Percentiles rank a stretch among this genome's conserved stretches.
phyloP scores from a whole-genome alignment of 2,797 vertebrate genomes.

The Lutjanus argentimaculatus region DNA sequence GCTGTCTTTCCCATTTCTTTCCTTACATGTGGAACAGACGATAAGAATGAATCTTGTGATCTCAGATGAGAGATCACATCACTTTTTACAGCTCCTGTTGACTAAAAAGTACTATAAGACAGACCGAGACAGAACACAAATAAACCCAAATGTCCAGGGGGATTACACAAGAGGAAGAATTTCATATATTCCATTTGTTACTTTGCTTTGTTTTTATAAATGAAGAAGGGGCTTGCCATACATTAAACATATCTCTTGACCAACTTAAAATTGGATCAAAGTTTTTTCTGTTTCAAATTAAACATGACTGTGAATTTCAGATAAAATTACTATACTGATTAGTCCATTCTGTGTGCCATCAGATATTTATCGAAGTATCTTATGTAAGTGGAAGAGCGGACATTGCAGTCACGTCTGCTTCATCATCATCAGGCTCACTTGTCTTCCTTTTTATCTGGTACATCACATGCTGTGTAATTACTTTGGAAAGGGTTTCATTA shows the following conservation, averaged over 20 bases:
- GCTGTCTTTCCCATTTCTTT: no score
- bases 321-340: not conserved
- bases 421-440: not conserved
- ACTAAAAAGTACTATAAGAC: no score
- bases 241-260: not conserved
- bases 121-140: not conserved
- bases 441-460: not conserved
- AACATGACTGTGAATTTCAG: not conserved
- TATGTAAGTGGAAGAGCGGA: not conserved
- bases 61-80: no score
- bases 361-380: not conserved
- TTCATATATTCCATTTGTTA: not conserved
- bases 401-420: not conserved
- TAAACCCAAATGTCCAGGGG: not conserved
- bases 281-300: not conserved
- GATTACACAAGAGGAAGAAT: not conserved
- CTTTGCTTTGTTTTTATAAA: constrained; percentile 4
- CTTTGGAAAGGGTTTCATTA: constrained; percentile 1
- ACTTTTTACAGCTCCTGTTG: not conserved
- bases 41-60: no score
- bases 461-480: not conserved
- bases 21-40: no score
- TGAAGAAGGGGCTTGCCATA: not conserved
- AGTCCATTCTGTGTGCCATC: not conserved
- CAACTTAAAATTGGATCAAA: not conserved